phyloP scores from a whole-genome alignment of 2,888 invertebrate species.

The Oscheius sp. region DNA sequence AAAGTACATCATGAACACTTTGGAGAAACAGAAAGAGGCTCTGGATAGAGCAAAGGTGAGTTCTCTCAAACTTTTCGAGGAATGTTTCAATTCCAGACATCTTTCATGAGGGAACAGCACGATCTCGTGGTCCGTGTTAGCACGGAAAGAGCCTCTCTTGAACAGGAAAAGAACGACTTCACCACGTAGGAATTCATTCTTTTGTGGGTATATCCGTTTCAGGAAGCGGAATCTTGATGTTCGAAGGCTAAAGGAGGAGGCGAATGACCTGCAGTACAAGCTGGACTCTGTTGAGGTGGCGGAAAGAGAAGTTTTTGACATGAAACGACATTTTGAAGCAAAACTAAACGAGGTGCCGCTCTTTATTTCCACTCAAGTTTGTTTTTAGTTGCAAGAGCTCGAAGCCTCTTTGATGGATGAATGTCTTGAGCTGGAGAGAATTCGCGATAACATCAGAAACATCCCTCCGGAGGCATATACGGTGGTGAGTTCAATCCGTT shows the following conservation, averaged over 20 bases:
- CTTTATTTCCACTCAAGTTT: background rate
- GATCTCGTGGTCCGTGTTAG: slow-evolving; percentile 66
- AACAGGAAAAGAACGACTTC: slow-evolving; percentile 55
- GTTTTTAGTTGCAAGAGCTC: slow-evolving; percentile 52
- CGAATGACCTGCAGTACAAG: slow-evolving; percentile 58
- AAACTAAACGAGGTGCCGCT: slow-evolving; percentile 49
- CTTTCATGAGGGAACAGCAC: slow-evolving; percentile 64
- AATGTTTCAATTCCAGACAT: slow-evolving; percentile 39
- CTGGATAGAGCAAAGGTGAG: slow-evolving; percentile 43
- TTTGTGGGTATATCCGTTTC: background rate
- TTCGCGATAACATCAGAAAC: slow-evolving; percentile 42
- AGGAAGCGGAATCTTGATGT: slow-evolving; percentile 50
- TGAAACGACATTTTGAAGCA: slow-evolving; percentile 46
- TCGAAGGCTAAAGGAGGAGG: slow-evolving; percentile 61
- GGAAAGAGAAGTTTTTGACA: slow-evolving; percentile 48
- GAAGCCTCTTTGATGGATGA: slow-evolving; percentile 56
- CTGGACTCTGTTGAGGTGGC: slow-evolving; percentile 57
- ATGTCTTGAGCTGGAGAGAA: slow-evolving; percentile 54
- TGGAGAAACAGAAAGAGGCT: slow-evolving; percentile 40
- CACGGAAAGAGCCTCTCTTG: slow-evolving; percentile 61
- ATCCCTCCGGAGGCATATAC: slow-evolving; percentile 6
- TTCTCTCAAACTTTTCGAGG: background rate
- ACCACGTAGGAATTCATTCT: slow-evolving; percentile 39
- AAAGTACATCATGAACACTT: slow-evolving; percentile 46
- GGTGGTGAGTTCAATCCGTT: background rate